Evolutionary conservation across 2,888 invertebrate species (phyloP).

Genomic region (Euzophera pinguis): DNA sequence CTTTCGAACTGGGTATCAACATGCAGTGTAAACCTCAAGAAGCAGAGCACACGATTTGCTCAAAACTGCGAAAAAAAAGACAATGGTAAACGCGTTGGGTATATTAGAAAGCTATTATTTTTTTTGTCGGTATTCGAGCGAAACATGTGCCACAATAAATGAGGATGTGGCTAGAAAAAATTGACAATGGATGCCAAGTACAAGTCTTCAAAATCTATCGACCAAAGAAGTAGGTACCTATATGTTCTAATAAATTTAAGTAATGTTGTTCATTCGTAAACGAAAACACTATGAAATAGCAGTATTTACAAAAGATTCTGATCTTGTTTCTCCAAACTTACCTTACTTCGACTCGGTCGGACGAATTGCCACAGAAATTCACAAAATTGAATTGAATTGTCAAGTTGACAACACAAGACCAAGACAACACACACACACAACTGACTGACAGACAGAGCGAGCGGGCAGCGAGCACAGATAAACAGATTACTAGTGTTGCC

Average conservation of each 20-base stretch:
- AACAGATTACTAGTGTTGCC: too few relatives aligned
- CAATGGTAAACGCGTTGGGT: slow-evolving; percentile 52
- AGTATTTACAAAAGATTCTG: too few relatives aligned
- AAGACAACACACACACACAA: too few relatives aligned
- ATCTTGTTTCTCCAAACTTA: too few relatives aligned
- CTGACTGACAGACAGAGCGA: too few relatives aligned
- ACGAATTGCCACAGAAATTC: too few relatives aligned
- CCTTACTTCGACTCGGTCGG: too few relatives aligned
- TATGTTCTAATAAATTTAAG: neutral
- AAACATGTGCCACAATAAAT: slow-evolving; percentile 73
- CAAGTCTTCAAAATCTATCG: slow-evolving; percentile 5
- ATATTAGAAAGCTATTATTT: slow-evolving; percentile 45
- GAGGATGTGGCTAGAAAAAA: slow-evolving; percentile 79
- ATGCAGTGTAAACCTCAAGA: slow-evolving; percentile 33
- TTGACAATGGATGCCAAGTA: slow-evolving; percentile 57
- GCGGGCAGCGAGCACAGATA: too few relatives aligned
- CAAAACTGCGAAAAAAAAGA: slow-evolving; percentile 43
- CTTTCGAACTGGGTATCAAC: neutral
- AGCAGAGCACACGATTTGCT: slow-evolving; percentile 23
- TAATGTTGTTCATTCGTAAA: neutral
- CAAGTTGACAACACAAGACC: too few relatives aligned
- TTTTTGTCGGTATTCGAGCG: slow-evolving; percentile 66
- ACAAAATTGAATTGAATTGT: too few relatives aligned
- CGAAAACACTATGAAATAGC: neutral
- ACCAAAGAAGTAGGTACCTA: neutral